phyloP scores from a whole-genome alignment of 2,113 vertebrate genomes.

The Spizaetus ornatus region DNA sequence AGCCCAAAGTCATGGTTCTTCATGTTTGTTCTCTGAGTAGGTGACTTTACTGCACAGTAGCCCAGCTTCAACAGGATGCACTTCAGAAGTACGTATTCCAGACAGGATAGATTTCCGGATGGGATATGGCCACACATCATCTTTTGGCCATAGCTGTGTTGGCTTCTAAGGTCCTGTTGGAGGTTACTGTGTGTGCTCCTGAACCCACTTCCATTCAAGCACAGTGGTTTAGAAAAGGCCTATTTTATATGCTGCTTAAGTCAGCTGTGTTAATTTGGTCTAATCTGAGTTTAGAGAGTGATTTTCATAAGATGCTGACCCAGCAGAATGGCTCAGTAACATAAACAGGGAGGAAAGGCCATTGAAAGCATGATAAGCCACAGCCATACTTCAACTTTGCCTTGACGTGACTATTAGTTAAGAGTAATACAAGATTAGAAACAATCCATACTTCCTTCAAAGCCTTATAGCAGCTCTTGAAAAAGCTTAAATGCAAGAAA shows the following conservation, averaged over 20 bases:
- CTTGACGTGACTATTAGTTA: neutral
- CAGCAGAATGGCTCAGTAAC: neutral
- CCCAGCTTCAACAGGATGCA: neutral
- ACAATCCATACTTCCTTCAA: neutral
- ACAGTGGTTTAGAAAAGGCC: neutral
- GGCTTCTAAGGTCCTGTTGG: neutral
- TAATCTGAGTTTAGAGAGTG: neutral
- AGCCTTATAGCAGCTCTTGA: neutral
- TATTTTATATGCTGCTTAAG: neutral
- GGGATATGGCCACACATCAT: neutral
- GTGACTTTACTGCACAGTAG: neutral
- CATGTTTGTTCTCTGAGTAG: neutral
- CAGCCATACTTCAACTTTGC: neutral
- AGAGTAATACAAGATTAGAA: neutral
- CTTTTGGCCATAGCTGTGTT: neutral
- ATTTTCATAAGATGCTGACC: neutral
- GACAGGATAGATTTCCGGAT: no score
- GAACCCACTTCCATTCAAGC: neutral
- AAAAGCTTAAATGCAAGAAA: neutral
- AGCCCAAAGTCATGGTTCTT: neutral
- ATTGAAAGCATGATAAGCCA: rapidly evolving
- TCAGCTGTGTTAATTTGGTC: neutral
- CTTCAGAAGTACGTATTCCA: neutral
- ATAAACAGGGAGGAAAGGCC: neutral
- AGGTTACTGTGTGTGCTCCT: rapidly evolving